Percentiles rank a stretch among this genome's conserved stretches.
Conservation (phyloP, 2,888 invertebrate genomes). For the Xanthorhoe designata region DNA sequence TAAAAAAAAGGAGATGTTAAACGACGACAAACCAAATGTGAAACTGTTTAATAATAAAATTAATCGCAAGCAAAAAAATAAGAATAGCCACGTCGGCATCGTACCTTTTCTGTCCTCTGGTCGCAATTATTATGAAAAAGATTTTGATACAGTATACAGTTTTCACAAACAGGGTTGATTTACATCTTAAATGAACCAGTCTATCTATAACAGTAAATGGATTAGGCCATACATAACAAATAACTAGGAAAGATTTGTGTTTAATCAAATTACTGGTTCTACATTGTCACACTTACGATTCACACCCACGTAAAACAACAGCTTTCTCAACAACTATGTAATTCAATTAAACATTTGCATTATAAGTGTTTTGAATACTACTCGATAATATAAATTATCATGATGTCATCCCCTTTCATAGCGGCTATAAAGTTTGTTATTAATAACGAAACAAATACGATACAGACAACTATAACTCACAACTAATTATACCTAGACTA, state of each 20-base stretch:
- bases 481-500: constrained; percentile 2
- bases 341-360: constrained; percentile 5
- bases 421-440: constrained; percentile 36
- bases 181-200: too few relatives aligned
- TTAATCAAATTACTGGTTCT: not conserved
- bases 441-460: constrained; percentile 31
- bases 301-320: constrained; percentile 13
- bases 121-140: too few relatives aligned
- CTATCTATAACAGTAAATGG: too few relatives aligned
- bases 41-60: too few relatives aligned
- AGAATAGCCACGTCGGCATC: too few relatives aligned
- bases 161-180: too few relatives aligned
- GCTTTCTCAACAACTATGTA: constrained; percentile 10
- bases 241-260: too few relatives aligned
- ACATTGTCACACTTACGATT: not conserved
- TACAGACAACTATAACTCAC: constrained; percentile 27
- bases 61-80: too few relatives aligned
- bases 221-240: too few relatives aligned
- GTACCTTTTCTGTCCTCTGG: too few relatives aligned
- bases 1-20: not conserved
- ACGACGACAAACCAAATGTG: too few relatives aligned
- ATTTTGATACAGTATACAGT: too few relatives aligned
- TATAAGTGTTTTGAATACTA: constrained; percentile 24
- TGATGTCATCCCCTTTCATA: constrained; percentile 50
- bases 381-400: constrained; percentile 34